Percentiles rank a stretch among this genome's conserved stretches.
Evolutionary conservation across 2,113 vertebrate species (phyloP).

Genomic region (Cercopithecus mona): DNA sequence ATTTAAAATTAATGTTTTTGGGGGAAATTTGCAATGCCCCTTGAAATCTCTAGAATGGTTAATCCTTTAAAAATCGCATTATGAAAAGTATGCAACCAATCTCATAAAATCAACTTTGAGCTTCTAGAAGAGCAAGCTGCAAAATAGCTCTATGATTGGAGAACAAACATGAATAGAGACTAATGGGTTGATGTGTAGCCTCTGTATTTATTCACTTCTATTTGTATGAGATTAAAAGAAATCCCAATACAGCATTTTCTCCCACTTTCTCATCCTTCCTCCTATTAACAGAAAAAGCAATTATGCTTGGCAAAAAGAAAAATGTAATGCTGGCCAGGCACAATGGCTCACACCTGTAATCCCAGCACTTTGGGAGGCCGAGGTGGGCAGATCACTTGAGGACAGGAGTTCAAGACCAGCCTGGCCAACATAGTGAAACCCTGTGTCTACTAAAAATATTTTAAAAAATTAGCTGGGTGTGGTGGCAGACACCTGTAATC

Average conservation of each 20-base stretch:
- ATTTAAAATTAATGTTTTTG: not conserved
- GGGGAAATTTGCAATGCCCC: slow-evolving; percentile 28
- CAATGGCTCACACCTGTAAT: no score
- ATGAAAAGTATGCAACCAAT: not conserved
- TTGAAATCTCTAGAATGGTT: not conserved
- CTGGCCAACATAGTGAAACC: no score
- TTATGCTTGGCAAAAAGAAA: slow-evolving; percentile 35
- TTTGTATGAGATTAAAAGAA: slow-evolving; percentile 36
- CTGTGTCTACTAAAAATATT: no score
- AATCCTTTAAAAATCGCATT: slow-evolving; percentile 22
- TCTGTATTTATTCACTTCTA: slow-evolving; percentile 15
- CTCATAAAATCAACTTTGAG: slow-evolving; percentile 40
- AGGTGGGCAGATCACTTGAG: no score
- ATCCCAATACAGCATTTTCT: not conserved
- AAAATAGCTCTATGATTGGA: slow-evolving; percentile 20
- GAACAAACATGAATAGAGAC: slow-evolving; percentile 16
- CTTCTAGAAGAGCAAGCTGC: slow-evolving; percentile 34
- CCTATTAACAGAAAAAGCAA: not conserved
- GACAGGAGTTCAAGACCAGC: no score
- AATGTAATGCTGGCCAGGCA: not conserved
- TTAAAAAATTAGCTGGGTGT: no score
- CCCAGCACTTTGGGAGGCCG: no score
- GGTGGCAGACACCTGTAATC: no score
- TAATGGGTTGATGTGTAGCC: not conserved
- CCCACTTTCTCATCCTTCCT: slow-evolving; percentile 34